Conservation (phyloP, 2,113 vertebrate species). For the Nothobranchius kuhntae region DNA sequence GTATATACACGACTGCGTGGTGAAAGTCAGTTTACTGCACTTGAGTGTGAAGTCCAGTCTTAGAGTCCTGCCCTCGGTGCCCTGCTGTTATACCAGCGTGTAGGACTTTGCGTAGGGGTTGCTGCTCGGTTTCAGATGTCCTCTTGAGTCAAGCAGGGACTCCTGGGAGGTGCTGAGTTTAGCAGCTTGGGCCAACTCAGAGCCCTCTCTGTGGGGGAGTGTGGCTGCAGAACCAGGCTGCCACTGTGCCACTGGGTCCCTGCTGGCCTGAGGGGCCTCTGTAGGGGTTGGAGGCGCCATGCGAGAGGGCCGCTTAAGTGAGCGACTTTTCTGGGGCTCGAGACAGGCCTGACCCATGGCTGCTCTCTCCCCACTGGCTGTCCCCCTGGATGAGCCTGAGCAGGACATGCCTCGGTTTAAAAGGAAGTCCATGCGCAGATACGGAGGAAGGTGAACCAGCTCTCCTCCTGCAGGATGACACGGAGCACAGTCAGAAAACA, state of each 20-base stretch:
- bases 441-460: slow-evolving; percentile 96
- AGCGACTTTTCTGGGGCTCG: slow-evolving; percentile 98
- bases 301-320: slow-evolving; percentile 90
- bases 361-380: slow-evolving; percentile 84
- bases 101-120: slow-evolving; percentile 99
- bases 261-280: slow-evolving; percentile 79
- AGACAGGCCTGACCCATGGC: slow-evolving; percentile 94
- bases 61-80: slow-evolving; percentile 64
- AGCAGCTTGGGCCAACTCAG: slow-evolving; percentile 94
- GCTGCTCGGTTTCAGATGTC: slow-evolving; percentile 95
- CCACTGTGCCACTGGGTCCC: slow-evolving; percentile 91
- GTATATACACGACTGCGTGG: slow-evolving; percentile 81
- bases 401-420: slow-evolving; percentile 89
- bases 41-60: slow-evolving; percentile 79
- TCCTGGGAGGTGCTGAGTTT: slow-evolving; percentile 99
- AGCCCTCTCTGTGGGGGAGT: slow-evolving; percentile 96
- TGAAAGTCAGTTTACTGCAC: slow-evolving; percentile 79
- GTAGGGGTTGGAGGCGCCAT: slow-evolving; percentile 79
- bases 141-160: slow-evolving; percentile 97
- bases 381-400: slow-evolving; percentile 78
- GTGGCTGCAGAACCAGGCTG: slow-evolving; percentile 91
- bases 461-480: slow-evolving; percentile 82
- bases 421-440: slow-evolving; percentile 99
- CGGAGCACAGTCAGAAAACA: not conserved
- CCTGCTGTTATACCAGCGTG: slow-evolving; percentile 98